Conservation (phyloP, 2,888 invertebrate species). For the Drosophila tripunctata region DNA sequence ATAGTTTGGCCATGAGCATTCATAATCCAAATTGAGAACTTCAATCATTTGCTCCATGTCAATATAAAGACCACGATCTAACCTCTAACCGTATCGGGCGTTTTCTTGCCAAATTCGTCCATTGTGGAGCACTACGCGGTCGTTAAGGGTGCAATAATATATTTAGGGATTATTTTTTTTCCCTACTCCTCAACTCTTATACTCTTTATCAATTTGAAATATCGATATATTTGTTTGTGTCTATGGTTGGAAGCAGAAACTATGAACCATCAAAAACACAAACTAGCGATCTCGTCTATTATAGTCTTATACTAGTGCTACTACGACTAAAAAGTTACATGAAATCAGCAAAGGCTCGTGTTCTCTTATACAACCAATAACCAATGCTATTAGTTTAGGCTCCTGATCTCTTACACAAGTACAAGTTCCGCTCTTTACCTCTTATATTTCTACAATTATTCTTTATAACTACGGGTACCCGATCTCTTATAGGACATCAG, state of each 20-base stretch:
- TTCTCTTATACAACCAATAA: not conserved
- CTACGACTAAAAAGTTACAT: not conserved
- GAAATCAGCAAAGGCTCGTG: not conserved
- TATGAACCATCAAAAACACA: not conserved
- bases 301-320: not conserved
- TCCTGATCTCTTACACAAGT: not conserved
- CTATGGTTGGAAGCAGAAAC: not conserved
- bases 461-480: too few species aligned
- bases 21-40: conserved; percentile 4
- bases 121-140: conserved; percentile 76
- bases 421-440: not conserved
- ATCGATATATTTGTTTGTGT: conserved; percentile 8
- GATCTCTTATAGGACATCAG: too few species aligned
- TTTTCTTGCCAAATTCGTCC: conserved; percentile 63
- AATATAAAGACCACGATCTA: too few species aligned
- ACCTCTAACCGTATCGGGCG: conserved; percentile 35
- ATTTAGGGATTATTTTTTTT: too few species aligned
- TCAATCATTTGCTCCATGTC: conserved; percentile 33
- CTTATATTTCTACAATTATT: too few species aligned
- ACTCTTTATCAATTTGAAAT: not conserved
- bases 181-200: not conserved
- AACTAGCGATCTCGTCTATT: not conserved
- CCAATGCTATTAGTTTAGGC: not conserved
- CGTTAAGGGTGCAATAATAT: conserved; percentile 33
- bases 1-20: conserved; percentile 15